Evolutionary conservation across 2,888 invertebrate genomes (phyloP).

Genomic region (Troglohyphantes excavatus): DNA sequence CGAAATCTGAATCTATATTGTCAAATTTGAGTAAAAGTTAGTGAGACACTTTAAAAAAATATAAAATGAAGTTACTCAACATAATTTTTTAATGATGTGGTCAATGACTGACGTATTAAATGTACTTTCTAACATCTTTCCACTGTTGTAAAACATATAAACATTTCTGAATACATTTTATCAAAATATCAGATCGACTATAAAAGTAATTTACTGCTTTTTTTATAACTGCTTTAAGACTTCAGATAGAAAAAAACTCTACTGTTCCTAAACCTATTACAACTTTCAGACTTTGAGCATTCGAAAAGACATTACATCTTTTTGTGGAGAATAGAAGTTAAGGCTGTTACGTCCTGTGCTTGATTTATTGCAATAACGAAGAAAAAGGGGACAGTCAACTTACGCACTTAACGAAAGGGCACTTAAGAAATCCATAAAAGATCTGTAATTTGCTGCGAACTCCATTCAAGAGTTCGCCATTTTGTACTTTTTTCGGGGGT

Average conservation of each 20-base stretch:
- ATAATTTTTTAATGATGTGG: too few species aligned
- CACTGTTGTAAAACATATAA: too few species aligned
- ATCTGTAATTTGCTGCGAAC: constrained; percentile 31
- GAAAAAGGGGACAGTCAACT: constrained; percentile 8
- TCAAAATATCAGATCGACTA: neutral
- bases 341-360: neutral
- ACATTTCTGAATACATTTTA: constrained; percentile 1
- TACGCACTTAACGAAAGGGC: constrained; percentile 23
- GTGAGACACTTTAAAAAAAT: too few species aligned
- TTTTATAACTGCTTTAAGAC: neutral
- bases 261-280: constrained; percentile 9
- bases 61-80: too few species aligned
- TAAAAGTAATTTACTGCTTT: neutral
- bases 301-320: constrained; percentile 1
- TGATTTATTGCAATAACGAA: constrained; percentile 2
- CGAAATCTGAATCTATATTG: too few species aligned
- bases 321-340: neutral
- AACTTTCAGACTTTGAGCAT: neutral
- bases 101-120: too few species aligned
- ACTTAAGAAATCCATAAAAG: constrained; percentile 38
- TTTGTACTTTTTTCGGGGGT: neutral
- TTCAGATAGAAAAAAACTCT: neutral
- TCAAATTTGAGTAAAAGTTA: too few species aligned
- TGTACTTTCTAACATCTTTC: too few species aligned
- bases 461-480: neutral